These are phyloP conservation scores for Macrosoma leucophasiata DNA, from an alignment of 2,888 invertebrate genomes.

Conservation along the genomic window DNA sequence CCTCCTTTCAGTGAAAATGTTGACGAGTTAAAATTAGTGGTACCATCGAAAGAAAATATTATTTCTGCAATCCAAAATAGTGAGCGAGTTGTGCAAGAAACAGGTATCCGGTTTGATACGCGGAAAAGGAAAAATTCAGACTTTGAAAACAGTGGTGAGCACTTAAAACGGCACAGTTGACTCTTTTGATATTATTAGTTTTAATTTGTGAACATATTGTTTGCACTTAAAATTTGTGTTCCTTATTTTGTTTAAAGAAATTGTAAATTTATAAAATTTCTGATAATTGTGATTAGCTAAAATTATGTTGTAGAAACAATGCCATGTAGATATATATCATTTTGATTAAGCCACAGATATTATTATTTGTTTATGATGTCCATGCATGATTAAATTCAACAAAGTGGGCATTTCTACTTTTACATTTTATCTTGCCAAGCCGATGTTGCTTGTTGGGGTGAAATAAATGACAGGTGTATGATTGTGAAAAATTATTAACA, in stretches of 20 bases:
- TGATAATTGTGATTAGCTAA: no score
- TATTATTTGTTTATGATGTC: no score
- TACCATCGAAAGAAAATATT: conserved; percentile 66
- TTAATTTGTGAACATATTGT: conserved; percentile 4
- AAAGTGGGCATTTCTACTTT: no score
- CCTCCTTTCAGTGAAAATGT: conserved; percentile 48
- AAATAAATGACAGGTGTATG: no score
- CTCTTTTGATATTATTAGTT: conserved; percentile 17
- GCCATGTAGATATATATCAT: no score
- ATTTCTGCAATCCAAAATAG: conserved; percentile 66
- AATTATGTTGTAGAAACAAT: no score
- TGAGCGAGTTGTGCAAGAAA: conserved; percentile 62
- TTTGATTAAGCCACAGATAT: no score
- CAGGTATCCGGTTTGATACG: conserved; percentile 59
- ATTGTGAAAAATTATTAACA: no score
- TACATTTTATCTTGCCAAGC: no score
- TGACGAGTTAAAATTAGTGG: conserved; percentile 57
- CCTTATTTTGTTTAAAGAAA: conserved; percentile 6
- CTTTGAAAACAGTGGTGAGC: conserved; percentile 42
- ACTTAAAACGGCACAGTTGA: conserved; percentile 49
- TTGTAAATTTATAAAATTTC: no score
- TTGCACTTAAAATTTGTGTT: conserved; percentile 7
- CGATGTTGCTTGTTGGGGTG: no score
- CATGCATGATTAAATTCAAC: no score
- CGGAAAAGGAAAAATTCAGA: conserved; percentile 58